These are phyloP conservation scores for Aricia agestis DNA, from an alignment of 1,140 invertebrate genomes.

Conservation along the genomic window DNA sequence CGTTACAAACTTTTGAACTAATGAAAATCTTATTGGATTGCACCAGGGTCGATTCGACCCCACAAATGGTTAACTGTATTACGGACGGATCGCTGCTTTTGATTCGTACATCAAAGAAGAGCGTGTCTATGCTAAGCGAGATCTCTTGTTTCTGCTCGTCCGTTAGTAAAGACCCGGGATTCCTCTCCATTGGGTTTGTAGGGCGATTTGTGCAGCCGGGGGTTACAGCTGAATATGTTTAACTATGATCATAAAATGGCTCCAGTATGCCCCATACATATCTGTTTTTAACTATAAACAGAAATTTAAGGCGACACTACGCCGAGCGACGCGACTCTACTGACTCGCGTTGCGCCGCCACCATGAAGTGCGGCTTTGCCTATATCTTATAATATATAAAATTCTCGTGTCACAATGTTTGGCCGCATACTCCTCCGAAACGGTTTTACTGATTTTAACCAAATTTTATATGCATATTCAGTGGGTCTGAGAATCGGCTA, in stretches of 20 bases:
- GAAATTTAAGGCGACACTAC: too few species aligned
- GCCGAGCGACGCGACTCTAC: too few species aligned
- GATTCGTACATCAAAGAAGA: conserved; percentile 71
- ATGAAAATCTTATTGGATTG: conserved; percentile 73
- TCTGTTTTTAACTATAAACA: too few species aligned
- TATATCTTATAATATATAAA: too few species aligned
- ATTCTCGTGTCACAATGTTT: too few species aligned
- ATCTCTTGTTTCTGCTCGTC: conserved; percentile 61
- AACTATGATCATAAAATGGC: neutral
- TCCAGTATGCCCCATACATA: too few species aligned
- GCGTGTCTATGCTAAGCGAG: conserved; percentile 64
- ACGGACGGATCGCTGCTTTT: conserved; percentile 70
- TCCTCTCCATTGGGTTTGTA: conserved; percentile 33
- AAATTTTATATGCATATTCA: too few species aligned
- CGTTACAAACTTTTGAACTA: conserved; percentile 71
- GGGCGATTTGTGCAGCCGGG: conserved; percentile 18
- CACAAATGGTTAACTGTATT: conserved; percentile 71
- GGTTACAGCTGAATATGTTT: neutral
- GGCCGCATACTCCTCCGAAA: too few species aligned
- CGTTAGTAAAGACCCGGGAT: conserved; percentile 44
- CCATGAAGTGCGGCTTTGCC: too few species aligned
- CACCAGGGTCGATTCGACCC: conserved; percentile 43
- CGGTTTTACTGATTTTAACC: too few species aligned
- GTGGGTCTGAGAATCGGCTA: too few species aligned
- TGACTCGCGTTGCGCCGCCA: too few species aligned